Evolutionary conservation across 1,140 invertebrate genomes (phyloP), one percentile per base, ranked within the genome.

Genomic region (Panulirus ornatus): DNA sequence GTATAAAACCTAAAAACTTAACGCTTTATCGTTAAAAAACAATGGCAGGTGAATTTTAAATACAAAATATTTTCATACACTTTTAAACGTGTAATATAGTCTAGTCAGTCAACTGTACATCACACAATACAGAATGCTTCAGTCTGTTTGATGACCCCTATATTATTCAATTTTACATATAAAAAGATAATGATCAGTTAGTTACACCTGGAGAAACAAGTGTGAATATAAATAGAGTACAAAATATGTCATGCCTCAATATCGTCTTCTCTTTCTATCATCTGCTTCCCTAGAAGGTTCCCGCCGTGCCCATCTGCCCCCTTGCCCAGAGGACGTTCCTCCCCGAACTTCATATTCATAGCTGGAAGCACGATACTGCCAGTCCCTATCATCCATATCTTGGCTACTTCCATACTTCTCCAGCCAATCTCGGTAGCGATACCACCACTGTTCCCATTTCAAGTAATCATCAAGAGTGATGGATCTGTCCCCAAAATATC

Each of bases 381-480:
- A 89, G 54, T 89, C 88, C 30, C 88, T 83, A 19, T 89, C 88
- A 34, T 89, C 88, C 6, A 83, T 22, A 9, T 89, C 88, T 30
- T 89, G 88, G 66, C 82, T 70, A 19, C 78, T 81, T 16, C 91
- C 91, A 82, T 97, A 97, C 42, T 96, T 96, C 93, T 97, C 97
- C 88, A 97, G 94, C 97, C 97, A 98, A 94, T 97, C 97, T 94
- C 97, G 96, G 94, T 98, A 98, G 93, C 97, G 97, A 94, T 97
- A 97, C 97, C 97, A 98, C 97, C 97, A 98, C 94, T 97, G 97
- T 94, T 98, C 97, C 97, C 97, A 98, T 93, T 98, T 97, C 42
- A 97, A 95, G 93, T 97, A 98, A 93, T 98, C 97, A 88, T 97
- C 96, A 47, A 97, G 94, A 0, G 96, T 95, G 8, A 97, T 92